These are phyloP conservation scores for Notolabrus celidotus DNA, from an alignment of 2,797 vertebrate genomes.

Conservation along the genomic window DNA sequence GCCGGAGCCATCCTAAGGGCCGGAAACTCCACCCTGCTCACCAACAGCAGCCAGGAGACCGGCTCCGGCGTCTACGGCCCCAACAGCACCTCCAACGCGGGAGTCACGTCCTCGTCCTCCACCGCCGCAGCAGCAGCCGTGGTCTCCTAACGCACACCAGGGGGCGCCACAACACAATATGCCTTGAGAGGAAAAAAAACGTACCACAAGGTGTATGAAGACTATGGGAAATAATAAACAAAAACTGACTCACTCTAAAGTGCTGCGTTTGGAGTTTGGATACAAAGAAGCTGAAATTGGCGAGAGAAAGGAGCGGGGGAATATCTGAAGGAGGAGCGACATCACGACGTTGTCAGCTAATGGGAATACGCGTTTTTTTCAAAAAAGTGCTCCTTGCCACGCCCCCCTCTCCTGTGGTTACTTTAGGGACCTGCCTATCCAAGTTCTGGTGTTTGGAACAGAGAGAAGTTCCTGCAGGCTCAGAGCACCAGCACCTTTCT, in stretches of 20 bases:
- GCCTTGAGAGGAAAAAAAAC: conserved; percentile 71
- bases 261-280: conserved; percentile 85
- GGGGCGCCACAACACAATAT: conserved; percentile 48
- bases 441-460: conserved; percentile 83
- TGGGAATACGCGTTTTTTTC: conserved; percentile 47
- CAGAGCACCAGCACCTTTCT: conserved; percentile 88
- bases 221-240: conserved; percentile 71
- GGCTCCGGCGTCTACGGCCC: conserved; percentile 79
- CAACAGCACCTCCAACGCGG: conserved; percentile 82
- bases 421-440: conserved; percentile 85
- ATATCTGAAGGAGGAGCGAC: conserved; percentile 59
- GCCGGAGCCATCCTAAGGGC: conserved; percentile 96
- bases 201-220: conserved; percentile 64
- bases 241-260: conserved; percentile 87
- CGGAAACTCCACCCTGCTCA: conserved; percentile 90
- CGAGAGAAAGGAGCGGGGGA: conserved; percentile 52
- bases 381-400: conserved; percentile 72
- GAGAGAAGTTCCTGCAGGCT: conserved; percentile 69
- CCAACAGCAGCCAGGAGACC: conserved; percentile 82
- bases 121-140: conserved; percentile 90
- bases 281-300: conserved; percentile 70
- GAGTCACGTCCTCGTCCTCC: conserved; percentile 92
- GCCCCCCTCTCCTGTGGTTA: conserved; percentile 81
- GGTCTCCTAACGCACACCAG: conserved; percentile 93
- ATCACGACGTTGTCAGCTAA: conserved; percentile 41